Conservation (phyloP, 2,888 invertebrate genomes). For the Tolmerus cingulatus region DNA sequence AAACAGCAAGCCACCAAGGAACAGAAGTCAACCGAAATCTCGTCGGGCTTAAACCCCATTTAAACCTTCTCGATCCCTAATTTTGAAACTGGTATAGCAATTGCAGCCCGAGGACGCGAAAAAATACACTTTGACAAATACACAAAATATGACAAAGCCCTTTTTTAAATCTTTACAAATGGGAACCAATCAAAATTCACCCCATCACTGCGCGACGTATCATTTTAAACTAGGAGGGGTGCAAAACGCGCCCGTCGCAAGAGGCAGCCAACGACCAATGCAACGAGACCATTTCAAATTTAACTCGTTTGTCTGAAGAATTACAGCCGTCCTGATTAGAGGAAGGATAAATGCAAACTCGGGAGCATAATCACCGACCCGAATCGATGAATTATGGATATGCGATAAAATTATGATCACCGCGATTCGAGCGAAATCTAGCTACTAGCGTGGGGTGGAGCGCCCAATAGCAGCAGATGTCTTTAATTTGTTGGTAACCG, state of each 20-base stretch:
- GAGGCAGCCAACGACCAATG: not conserved
- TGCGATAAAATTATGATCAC: slow-evolving; percentile 31
- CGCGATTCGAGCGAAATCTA: not conserved
- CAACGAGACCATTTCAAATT: slow-evolving; percentile 13
- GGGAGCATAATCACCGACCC: slow-evolving; percentile 52
- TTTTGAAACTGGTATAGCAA: not conserved
- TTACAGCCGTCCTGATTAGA: slow-evolving; percentile 5
- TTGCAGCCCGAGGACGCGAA: not conserved
- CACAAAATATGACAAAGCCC: not conserved
- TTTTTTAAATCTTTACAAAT: slow-evolving; percentile 46
- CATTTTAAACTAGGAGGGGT: not conserved
- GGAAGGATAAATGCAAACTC: slow-evolving; percentile 28
- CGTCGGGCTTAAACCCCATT: not conserved
- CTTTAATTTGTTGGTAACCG: slow-evolving; percentile 45
- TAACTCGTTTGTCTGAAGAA: slow-evolving; percentile 13
- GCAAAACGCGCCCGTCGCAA: slow-evolving; percentile 1
- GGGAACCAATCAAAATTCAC: slow-evolving; percentile 54
- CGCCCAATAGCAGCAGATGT: slow-evolving; percentile 47
- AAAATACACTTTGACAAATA: not conserved
- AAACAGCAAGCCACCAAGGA: not conserved
- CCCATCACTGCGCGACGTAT: slow-evolving; percentile 47
- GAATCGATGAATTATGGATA: slow-evolving; percentile 54
- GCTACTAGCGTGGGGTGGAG: not conserved
- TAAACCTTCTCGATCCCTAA: not conserved
- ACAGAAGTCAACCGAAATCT: slow-evolving; percentile 10